A percentile compares a stretch with the other conserved stretches of the same genome.
Conservation (phyloP, 2,888 invertebrate species). For the Orgyia antiqua region DNA sequence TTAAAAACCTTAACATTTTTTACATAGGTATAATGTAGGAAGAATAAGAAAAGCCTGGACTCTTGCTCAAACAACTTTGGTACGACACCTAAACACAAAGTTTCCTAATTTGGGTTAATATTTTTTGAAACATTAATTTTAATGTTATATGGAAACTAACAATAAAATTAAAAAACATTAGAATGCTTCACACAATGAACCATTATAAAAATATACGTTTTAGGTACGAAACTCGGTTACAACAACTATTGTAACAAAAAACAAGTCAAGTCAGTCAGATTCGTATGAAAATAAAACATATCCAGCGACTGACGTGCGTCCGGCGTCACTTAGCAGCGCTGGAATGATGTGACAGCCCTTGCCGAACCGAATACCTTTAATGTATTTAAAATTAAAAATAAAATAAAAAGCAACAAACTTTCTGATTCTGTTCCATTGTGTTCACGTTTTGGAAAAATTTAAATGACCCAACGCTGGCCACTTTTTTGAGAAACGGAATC, state of each 20-base stretch:
- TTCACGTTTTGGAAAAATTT: slow-evolving; percentile 76
- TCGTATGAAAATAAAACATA: slow-evolving; percentile 75
- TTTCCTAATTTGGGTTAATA: no score
- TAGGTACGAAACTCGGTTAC: slow-evolving; percentile 54
- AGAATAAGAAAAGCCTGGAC: no score
- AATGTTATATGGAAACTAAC: slow-evolving; percentile 4
- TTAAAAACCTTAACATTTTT: no score
- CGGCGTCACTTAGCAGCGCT: slow-evolving; percentile 77
- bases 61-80: no score
- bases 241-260: slow-evolving; percentile 73
- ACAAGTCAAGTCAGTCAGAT: slow-evolving; percentile 61
- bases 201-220: slow-evolving; percentile 54
- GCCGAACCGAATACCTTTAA: slow-evolving; percentile 73
- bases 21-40: no score
- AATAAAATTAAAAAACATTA: slow-evolving; percentile 22
- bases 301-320: slow-evolving; percentile 73
- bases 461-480: slow-evolving; percentile 65
- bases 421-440: slow-evolving; percentile 75
- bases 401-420: slow-evolving; percentile 51
- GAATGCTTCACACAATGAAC: slow-evolving; percentile 32
- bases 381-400: slow-evolving; percentile 67
- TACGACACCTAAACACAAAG: no score
- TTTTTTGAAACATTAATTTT: background rate
- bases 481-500: slow-evolving; percentile 67
- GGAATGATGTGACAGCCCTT: slow-evolving; percentile 77